These are phyloP conservation scores for Caenorhabditis auriculariae DNA, from an alignment of 2,888 invertebrate genomes.

Conservation along the genomic window DNA sequence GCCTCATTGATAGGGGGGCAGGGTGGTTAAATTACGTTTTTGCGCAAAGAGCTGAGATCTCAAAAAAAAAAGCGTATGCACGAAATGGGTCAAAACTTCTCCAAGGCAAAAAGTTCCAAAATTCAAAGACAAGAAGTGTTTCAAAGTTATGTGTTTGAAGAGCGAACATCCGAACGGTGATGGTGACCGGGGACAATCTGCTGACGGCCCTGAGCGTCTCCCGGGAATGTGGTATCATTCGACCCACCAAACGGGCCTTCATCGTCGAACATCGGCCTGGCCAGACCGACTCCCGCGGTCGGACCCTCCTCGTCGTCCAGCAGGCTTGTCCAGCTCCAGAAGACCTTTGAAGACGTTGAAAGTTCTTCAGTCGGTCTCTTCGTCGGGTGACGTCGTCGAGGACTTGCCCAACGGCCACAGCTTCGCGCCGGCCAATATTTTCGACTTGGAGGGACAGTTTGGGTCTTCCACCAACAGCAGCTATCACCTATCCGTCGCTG, in stretches of 20 bases:
- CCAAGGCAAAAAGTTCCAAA: neutral
- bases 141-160: conserved; percentile 55
- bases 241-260: conserved; percentile 52
- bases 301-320: conserved; percentile 31
- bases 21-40: too few relatives aligned
- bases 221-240: conserved; percentile 74
- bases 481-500: conserved; percentile 5
- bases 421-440: conserved; percentile 2
- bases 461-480: conserved; percentile 14
- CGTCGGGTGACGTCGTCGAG: conserved; percentile 39
- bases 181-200: conserved; percentile 94
- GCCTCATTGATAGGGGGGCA: too few relatives aligned
- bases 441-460: conserved; percentile 5
- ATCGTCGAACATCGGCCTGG: conserved; percentile 32
- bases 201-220: conserved; percentile 89
- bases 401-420: conserved; percentile 25
- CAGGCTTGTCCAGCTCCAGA: too few relatives aligned
- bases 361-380: conserved; percentile 38
- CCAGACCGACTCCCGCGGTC: conserved; percentile 30
- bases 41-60: too few relatives aligned
- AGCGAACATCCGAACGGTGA: conserved; percentile 77
- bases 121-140: neutral
- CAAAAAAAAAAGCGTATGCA: too few relatives aligned
- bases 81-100: too few relatives aligned
- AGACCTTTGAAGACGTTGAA: neutral